These are phyloP conservation scores for Myotis lucifugus DNA, from an alignment of 2,113 vertebrate species.

Conservation along the genomic window DNA sequence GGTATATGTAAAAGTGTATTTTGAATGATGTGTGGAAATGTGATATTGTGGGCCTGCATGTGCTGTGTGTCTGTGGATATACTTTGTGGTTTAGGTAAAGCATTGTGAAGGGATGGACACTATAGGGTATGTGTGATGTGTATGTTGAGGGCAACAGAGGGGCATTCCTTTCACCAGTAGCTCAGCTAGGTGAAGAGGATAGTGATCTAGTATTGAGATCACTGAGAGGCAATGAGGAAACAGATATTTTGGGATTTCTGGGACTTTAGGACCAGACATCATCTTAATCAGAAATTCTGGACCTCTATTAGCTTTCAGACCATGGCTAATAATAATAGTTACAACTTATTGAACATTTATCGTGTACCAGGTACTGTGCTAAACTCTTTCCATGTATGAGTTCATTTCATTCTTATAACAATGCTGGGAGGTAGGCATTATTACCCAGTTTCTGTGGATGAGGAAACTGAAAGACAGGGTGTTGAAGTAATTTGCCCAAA, in stretches of 20 bases:
- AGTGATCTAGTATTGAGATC: background rate
- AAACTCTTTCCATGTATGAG: background rate
- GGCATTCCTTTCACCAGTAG: background rate
- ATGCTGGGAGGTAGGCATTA: background rate
- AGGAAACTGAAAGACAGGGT: background rate
- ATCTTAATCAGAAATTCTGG: background rate
- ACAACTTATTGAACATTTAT: background rate
- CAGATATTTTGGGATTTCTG: background rate
- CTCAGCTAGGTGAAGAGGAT: background rate
- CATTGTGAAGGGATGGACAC: background rate
- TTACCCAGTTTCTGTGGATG: background rate
- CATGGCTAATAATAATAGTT: background rate
- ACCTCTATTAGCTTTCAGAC: background rate
- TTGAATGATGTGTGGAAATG: background rate
- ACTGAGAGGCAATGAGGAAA: background rate
- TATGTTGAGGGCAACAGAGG: background rate
- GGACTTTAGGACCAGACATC: background rate
- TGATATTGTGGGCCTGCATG: background rate
- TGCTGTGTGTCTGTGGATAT: background rate
- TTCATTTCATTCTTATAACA: conserved; percentile 10
- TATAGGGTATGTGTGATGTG: background rate
- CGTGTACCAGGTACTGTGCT: background rate
- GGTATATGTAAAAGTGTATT: background rate
- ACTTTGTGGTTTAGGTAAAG: background rate
- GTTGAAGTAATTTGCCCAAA: background rate